Conservation (phyloP, 2,888 invertebrate genomes). For the Micropterix aruncella region DNA sequence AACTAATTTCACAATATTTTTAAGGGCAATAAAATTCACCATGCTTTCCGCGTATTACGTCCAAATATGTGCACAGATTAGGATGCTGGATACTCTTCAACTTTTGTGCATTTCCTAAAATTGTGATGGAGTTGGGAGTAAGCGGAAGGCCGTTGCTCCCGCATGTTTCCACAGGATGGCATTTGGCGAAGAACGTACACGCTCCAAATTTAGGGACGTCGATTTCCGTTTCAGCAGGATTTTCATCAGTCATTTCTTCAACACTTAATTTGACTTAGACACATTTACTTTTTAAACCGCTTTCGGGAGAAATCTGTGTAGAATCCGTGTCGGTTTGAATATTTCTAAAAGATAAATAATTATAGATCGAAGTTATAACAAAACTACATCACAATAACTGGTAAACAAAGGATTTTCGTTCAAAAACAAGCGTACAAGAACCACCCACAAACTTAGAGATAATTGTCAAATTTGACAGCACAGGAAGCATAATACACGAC, state of each 20-base stretch:
- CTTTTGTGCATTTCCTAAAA: conserved; percentile 76
- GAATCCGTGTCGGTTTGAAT: too few relatives aligned
- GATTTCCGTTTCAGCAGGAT: not conserved
- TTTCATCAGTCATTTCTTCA: not conserved
- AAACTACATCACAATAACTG: not conserved
- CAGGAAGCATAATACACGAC: too few relatives aligned
- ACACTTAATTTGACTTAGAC: too few relatives aligned
- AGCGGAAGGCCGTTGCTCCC: conserved; percentile 93
- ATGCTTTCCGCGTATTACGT: conserved; percentile 87
- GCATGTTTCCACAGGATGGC: conserved; percentile 81
- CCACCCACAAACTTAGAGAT: too few relatives aligned
- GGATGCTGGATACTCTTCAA: conserved; percentile 67
- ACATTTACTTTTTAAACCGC: too few relatives aligned
- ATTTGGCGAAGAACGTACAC: conserved; percentile 80
- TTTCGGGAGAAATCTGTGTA: too few relatives aligned
- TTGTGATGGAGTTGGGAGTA: conserved; percentile 92
- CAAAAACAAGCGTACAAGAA: too few relatives aligned
- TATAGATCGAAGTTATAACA: not conserved
- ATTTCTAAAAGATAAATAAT: not conserved
- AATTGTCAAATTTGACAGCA: too few relatives aligned
- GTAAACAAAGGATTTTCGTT: too few relatives aligned
- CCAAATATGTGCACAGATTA: conserved; percentile 79
- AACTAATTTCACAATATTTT: too few relatives aligned
- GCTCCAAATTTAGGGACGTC: conserved; percentile 53
- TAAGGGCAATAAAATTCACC: too few relatives aligned